Evolutionary conservation across 92 coral and sea anemone species (phyloP).

Genomic region (Umimayanthus chanpuru): DNA sequence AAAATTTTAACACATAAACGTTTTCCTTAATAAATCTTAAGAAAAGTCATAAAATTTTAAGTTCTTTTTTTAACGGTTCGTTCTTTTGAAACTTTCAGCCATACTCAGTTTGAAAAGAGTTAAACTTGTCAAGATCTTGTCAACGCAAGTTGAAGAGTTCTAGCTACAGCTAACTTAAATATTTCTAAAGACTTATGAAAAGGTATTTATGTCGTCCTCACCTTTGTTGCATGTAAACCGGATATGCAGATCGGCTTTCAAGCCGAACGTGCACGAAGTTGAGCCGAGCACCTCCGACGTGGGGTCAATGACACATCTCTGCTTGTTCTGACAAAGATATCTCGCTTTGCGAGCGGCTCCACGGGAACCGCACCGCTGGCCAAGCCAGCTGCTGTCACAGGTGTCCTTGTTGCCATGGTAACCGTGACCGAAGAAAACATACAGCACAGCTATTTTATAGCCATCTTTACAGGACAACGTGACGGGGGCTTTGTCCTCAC

Average conservation of each 20-base stretch:
- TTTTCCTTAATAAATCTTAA: too few relatives aligned
- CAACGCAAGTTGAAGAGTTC: too few relatives aligned
- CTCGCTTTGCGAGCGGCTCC: conserved; percentile 41
- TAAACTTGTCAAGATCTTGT: too few relatives aligned
- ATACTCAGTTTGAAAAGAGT: too few relatives aligned
- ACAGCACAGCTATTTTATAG: conserved; percentile 8
- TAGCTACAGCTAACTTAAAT: too few relatives aligned
- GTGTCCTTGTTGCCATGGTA: conserved; percentile 38
- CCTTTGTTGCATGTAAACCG: conserved; percentile 60
- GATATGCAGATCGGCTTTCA: conserved; percentile 55
- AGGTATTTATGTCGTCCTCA: background rate
- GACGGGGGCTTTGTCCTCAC: background rate
- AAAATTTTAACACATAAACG: too few relatives aligned
- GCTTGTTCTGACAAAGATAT: conserved; percentile 56
- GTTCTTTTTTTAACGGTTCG: too few relatives aligned
- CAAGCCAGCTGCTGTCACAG: conserved; percentile 57
- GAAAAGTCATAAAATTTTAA: too few relatives aligned
- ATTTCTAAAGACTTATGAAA: too few relatives aligned
- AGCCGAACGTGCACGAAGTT: conserved; percentile 63
- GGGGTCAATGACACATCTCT: conserved; percentile 52
- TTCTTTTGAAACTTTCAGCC: too few relatives aligned
- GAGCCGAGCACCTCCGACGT: conserved; percentile 58
- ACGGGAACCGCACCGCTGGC: conserved; percentile 55
- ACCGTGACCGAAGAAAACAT: conserved; percentile 24
- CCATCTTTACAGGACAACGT: conserved; percentile 16